Conservation (phyloP, 2,888 invertebrate species). For the Cephalotes varians region DNA sequence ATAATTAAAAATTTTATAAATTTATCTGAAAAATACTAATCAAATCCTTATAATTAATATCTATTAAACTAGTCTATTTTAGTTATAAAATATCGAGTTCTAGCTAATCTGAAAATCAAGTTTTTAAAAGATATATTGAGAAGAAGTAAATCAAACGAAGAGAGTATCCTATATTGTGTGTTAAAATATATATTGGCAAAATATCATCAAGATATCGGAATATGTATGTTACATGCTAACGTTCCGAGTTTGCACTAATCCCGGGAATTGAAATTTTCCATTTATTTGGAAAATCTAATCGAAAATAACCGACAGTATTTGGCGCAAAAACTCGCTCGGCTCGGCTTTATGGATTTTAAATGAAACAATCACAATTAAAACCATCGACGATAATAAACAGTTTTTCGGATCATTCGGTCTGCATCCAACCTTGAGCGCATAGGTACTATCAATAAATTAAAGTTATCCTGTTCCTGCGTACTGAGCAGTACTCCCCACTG, state of each 20-base stretch:
- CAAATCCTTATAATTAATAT: too few species aligned
- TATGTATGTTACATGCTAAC: neutral
- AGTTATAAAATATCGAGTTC: too few species aligned
- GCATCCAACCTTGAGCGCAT: conserved; percentile 32
- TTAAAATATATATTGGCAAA: neutral
- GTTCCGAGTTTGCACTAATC: neutral
- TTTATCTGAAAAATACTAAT: too few species aligned
- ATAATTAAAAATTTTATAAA: too few species aligned
- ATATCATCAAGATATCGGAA: neutral
- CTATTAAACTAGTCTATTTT: too few species aligned
- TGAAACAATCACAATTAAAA: conserved; percentile 5
- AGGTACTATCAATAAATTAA: conserved; percentile 51
- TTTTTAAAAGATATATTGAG: neutral
- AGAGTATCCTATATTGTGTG: neutral
- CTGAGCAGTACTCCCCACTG: conserved; percentile 58
- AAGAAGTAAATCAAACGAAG: neutral
- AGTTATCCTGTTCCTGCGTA: conserved; percentile 39
- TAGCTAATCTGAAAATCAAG: neutral
- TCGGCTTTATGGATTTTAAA: neutral
- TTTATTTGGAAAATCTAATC: neutral
- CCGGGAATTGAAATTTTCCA: neutral
- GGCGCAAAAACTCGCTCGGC: neutral
- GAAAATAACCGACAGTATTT: neutral
- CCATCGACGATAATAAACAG: neutral
- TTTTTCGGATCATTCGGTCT: conserved; percentile 3